Percentiles rank a stretch among this genome's conserved stretches.
Conservation (phyloP, 2,113 vertebrate species). For the Dicrurus megarhynchus region DNA sequence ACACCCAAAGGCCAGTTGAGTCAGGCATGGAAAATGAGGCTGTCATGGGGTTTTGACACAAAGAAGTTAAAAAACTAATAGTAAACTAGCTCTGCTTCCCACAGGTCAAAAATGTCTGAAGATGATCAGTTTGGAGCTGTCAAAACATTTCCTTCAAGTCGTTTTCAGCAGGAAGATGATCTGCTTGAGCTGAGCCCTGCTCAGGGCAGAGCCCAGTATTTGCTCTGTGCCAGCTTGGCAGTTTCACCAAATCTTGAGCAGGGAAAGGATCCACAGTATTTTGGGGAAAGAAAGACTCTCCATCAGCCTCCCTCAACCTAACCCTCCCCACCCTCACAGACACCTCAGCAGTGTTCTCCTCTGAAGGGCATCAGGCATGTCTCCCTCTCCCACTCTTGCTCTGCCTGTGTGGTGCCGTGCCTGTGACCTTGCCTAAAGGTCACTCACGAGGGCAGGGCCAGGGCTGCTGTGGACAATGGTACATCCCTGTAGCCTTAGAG, state of each 20-base stretch:
- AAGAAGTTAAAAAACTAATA: not conserved
- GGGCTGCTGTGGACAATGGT: not conserved
- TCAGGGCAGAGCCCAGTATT: not conserved
- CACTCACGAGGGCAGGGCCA: not conserved
- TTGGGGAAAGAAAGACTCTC: not conserved
- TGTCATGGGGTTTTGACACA: not conserved
- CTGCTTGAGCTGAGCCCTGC: not conserved
- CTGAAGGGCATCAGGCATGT: not conserved
- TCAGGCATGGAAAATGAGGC: not conserved
- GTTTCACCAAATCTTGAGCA: not conserved
- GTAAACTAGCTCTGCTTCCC: not conserved
- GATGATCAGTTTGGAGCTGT: not conserved
- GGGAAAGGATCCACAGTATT: not conserved
- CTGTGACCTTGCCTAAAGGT: not conserved
- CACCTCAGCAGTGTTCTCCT: not conserved
- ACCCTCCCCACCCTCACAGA: not conserved
- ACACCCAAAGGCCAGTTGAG: fast-evolving
- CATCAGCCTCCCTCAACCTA: not conserved
- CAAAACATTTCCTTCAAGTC: not conserved
- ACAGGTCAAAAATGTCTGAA: not conserved
- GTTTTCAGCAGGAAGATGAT: not conserved
- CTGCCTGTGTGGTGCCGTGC: fast-evolving
- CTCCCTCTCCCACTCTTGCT: not conserved
- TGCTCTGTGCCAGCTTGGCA: fast-evolving
- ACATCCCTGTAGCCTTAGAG: not conserved